A percentile compares a stretch with the other conserved stretches of the same genome.
Conservation (phyloP, 2,113 vertebrate genomes). For the Brachionichthys hirsutus region DNA sequence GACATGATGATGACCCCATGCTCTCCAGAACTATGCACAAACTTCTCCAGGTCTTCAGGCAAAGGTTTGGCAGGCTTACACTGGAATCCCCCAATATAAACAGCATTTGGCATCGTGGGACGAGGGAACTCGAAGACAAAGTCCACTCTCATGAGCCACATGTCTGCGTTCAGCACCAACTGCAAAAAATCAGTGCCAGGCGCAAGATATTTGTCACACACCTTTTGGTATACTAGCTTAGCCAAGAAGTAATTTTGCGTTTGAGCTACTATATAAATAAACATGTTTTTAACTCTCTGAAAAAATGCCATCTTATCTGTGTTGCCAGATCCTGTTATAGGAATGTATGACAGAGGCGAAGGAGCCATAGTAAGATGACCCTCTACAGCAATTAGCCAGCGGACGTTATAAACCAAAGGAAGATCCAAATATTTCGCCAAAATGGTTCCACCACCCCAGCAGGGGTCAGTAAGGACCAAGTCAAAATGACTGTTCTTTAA, state of each 20-base stretch:
- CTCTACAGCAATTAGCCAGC: conserved; percentile 61
- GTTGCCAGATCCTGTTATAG: conserved; percentile 45
- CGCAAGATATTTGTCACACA: conserved; percentile 64
- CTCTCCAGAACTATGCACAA: conserved; percentile 71
- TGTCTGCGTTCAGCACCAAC: conserved; percentile 66
- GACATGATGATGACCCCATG: conserved; percentile 77
- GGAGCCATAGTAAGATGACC: conserved; percentile 65
- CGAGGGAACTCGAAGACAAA: conserved; percentile 79
- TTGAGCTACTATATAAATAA: neutral
- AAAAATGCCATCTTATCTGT: conserved; percentile 74
- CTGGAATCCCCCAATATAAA: conserved; percentile 76
- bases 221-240: conserved; percentile 15
- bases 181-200: conserved; percentile 51
- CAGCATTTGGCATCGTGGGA: conserved; percentile 75
- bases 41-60: conserved; percentile 67
- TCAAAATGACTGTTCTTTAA: conserved; percentile 65
- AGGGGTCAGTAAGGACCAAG: conserved; percentile 66
- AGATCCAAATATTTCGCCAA: conserved; percentile 71
- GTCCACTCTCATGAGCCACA: conserved; percentile 78
- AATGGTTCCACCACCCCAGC: conserved; percentile 53
- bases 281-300: conserved; percentile 68
- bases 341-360: conserved; percentile 71
- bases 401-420: conserved; percentile 71
- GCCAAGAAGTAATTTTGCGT: neutral
- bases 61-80: conserved; percentile 71